A percentile compares a stretch with the other conserved stretches of the same genome.
These are phyloP conservation scores for Standfussiana lucernea DNA, from an alignment of 2,888 invertebrate genomes.

Conservation along the genomic window DNA sequence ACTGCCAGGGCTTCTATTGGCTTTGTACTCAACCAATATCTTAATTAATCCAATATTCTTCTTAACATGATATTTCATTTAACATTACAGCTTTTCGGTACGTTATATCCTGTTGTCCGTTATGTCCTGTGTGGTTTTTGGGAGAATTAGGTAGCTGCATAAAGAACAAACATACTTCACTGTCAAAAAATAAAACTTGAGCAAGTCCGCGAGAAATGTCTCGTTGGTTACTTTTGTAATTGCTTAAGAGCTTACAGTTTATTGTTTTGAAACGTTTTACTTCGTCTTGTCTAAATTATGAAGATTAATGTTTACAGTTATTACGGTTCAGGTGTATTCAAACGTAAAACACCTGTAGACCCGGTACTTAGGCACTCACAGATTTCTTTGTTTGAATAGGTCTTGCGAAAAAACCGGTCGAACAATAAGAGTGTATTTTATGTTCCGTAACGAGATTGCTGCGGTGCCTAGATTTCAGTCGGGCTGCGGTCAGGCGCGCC, in stretches of 20 bases:
- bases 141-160: slow-evolving; percentile 17
- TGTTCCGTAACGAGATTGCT: slow-evolving; percentile 87
- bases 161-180: slow-evolving; percentile 48
- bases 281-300: slow-evolving; percentile 36
- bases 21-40: slow-evolving; percentile 56
- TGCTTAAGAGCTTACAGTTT: slow-evolving; percentile 34
- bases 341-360: slow-evolving; percentile 68
- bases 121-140: slow-evolving; percentile 28
- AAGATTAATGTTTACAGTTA: slow-evolving; percentile 55
- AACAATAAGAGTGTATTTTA: slow-evolving; percentile 85
- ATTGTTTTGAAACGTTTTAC: slow-evolving; percentile 47
- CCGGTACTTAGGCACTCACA: slow-evolving; percentile 69
- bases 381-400: slow-evolving; percentile 81
- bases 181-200: slow-evolving; percentile 43
- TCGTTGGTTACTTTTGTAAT: slow-evolving; percentile 35
- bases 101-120: background rate
- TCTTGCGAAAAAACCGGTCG: slow-evolving; percentile 83
- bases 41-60: slow-evolving; percentile 53
- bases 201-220: slow-evolving; percentile 43
- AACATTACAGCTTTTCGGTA: slow-evolving; percentile 10
- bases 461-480: slow-evolving; percentile 83
- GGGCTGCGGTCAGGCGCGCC: slow-evolving; percentile 82
- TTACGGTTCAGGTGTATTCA: slow-evolving; percentile 59
- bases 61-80: slow-evolving; percentile 30
- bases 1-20: slow-evolving; percentile 47